Percentiles rank a stretch among this genome's conserved stretches.
Evolutionary conservation across 2,888 invertebrate genomes (phyloP).

Genomic region (Julus scandinavius): DNA sequence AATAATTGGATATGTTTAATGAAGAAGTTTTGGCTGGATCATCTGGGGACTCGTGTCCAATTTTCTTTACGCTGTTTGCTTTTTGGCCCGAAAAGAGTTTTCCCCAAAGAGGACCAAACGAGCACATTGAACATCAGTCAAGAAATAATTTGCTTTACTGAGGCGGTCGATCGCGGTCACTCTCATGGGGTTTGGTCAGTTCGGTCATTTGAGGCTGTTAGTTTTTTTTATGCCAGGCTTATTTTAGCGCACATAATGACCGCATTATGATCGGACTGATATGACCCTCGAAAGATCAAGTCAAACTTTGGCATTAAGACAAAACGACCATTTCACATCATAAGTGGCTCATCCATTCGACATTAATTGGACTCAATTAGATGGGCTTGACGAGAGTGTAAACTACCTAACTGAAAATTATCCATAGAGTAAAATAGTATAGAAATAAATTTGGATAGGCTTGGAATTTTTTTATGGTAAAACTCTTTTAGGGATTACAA

Average conservation of each 20-base stretch:
- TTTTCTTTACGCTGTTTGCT: conserved; percentile 10
- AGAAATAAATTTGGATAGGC: too few relatives aligned
- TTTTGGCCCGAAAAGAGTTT: conserved; percentile 16
- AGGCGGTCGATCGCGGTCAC: conserved; percentile 34
- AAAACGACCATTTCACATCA: background rate
- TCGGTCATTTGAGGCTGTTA: conserved; percentile 30
- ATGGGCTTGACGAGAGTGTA: background rate
- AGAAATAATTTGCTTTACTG: conserved; percentile 35
- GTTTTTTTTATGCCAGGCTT: conserved; percentile 27
- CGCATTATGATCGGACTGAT: background rate
- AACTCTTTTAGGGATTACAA: too few relatives aligned
- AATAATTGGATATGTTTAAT: conserved; percentile 42
- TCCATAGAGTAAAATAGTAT: too few relatives aligned
- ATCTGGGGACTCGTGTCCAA: background rate
- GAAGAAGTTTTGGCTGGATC: conserved; percentile 16
- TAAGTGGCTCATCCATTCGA: background rate
- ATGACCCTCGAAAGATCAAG: background rate
- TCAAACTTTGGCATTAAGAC: background rate
- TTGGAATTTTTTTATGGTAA: too few relatives aligned
- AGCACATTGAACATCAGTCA: conserved; percentile 34
- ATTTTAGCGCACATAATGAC: conserved; percentile 39
- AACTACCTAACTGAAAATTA: too few relatives aligned
- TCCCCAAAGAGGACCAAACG: conserved; percentile 32
- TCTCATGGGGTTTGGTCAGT: conserved; percentile 20
- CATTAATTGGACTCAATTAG: conserved; percentile 11